phyloP scores from a whole-genome alignment of 2,113 vertebrate genomes.

The Mellivora capensis region DNA sequence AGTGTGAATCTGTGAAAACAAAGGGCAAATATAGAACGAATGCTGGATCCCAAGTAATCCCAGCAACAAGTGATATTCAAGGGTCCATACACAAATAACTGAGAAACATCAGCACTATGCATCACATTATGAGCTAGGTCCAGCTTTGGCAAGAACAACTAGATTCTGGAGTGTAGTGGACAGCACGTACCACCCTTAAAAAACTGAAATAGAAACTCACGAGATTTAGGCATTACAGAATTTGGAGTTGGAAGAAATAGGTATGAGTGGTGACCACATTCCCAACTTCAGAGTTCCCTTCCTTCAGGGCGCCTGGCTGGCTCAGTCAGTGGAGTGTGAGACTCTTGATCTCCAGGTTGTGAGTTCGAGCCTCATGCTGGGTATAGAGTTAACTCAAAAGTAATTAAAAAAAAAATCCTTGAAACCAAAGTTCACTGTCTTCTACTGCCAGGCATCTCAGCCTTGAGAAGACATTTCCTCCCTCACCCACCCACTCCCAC shows the following conservation, averaged over 20 bases:
- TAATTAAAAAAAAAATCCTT: not conserved
- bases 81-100: not conserved
- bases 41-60: not conserved
- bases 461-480: not conserved
- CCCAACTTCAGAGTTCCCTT: not conserved
- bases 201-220: not conserved
- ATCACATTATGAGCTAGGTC: not conserved
- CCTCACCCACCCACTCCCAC: not conserved
- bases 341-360: not conserved
- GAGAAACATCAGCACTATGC: not conserved
- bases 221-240: not conserved
- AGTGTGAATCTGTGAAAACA: not conserved
- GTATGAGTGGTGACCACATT: not conserved
- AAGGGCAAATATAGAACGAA: not conserved
- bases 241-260: not conserved
- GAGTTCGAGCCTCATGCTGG: not conserved
- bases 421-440: not conserved
- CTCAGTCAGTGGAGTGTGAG: not conserved
- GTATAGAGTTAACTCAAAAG: not conserved
- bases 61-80: not conserved
- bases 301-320: not conserved
- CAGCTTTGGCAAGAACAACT: not conserved
- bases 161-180: not conserved
- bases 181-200: not conserved
- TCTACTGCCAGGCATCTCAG: not conserved